phyloP scores from a whole-genome alignment of 2,888 invertebrate genomes.

The Amphipoea oculea region DNA sequence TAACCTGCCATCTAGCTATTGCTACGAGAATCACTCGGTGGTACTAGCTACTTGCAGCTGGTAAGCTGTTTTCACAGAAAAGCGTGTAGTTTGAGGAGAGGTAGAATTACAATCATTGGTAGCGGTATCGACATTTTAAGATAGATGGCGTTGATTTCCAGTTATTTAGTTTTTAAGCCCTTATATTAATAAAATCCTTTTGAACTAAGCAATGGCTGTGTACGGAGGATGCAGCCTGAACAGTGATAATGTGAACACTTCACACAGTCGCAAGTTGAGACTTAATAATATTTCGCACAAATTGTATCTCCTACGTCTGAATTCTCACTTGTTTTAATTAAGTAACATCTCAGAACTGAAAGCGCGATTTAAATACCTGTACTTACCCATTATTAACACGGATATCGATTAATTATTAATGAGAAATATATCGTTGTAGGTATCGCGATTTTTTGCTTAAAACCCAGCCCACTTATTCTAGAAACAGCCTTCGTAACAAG shows the following conservation, averaged over 20 bases:
- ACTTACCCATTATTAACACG: conserved; percentile 19
- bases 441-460: conserved; percentile 40
- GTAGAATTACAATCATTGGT: neutral
- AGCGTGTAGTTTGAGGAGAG: neutral
- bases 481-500: conserved; percentile 48
- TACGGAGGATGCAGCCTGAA: neutral
- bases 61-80: neutral
- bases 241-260: neutral
- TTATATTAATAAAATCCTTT: neutral
- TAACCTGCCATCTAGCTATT: conserved; percentile 44
- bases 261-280: neutral
- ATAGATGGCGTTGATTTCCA: conserved; percentile 41
- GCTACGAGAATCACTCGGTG: neutral
- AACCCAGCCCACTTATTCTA: conserved; percentile 45
- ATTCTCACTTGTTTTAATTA: conserved; percentile 29
- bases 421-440: conserved; percentile 9
- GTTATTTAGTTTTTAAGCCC: neutral
- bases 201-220: neutral
- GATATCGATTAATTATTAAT: conserved; percentile 41
- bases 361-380: conserved; percentile 48
- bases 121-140: neutral
- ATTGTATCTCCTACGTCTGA: neutral
- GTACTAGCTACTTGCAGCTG: neutral
- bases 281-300: neutral
- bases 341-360: conserved; percentile 7